A percentile compares a stretch with the other conserved stretches of the same genome.
These are phyloP conservation scores for Magallana gigas DNA, from an alignment of 1,140 invertebrate species.

Conservation along the genomic window DNA sequence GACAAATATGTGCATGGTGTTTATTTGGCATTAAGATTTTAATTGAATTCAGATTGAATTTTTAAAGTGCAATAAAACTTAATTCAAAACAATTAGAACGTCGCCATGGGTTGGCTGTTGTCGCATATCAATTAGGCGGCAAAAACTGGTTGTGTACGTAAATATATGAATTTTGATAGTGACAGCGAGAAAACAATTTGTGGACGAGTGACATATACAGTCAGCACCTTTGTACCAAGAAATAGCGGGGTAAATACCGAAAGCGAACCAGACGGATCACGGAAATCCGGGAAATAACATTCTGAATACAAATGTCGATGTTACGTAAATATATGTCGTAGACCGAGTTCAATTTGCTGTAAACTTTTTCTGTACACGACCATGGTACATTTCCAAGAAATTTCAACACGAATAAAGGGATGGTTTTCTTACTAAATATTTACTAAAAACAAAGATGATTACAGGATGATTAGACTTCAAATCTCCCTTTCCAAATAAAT, in stretches of 20 bases:
- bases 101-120: neutral
- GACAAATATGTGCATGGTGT: neutral
- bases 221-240: slow-evolving; percentile 28
- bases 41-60: neutral
- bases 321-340: slow-evolving; percentile 1
- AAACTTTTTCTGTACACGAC: too few species aligned
- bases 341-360: too few species aligned
- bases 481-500: too few species aligned
- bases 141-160: neutral
- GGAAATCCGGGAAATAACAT: slow-evolving; percentile 37
- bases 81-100: slow-evolving; percentile 7
- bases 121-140: slow-evolving; percentile 26
- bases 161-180: slow-evolving; percentile 25
- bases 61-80: slow-evolving; percentile 11
- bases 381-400: too few species aligned
- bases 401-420: too few species aligned
- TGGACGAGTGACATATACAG: slow-evolving; percentile 6
- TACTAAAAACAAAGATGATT: too few species aligned
- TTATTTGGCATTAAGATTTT: neutral
- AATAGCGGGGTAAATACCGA: slow-evolving; percentile 8
- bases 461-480: too few species aligned
- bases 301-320: slow-evolving; percentile 21
- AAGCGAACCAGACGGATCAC: slow-evolving; percentile 15
- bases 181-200: slow-evolving; percentile 18
- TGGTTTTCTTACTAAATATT: too few species aligned